Evolutionary conservation across 2,888 invertebrate species (phyloP), one percentile per base, ranked within the genome.

Genomic region (Thumatha senex): DNA sequence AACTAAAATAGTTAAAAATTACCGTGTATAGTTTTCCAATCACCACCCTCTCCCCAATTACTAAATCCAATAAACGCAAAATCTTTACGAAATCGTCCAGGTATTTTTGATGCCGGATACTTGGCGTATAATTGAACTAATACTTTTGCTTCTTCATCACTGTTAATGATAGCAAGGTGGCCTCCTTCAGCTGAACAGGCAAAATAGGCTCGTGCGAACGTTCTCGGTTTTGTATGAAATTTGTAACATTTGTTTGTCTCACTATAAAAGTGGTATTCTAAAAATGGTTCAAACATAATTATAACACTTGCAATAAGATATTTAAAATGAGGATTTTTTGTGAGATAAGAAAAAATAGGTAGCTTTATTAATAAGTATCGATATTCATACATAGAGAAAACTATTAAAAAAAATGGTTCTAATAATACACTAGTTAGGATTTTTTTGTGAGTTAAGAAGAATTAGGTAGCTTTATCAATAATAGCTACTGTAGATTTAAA

Each of bases 191-290:
- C 78, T 7, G 64, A 52, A 41, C 82, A 83, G 1, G 73, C 53
- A 70, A 78, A 76, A 61, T 67, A 71, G 0, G 80, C 83, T 0
- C 74, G 58, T 0, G 72, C 61, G 76, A 79, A 82, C 5, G 66
- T 63, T 1, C 70, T 64, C 0, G 76, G 72, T 1, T 62, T 54
- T 0, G 40, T 56, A 55, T 82, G 82, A 58, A 80, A 77, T 55
- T 83, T 82, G 61, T 83, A 83, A 46, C 82, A 83, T 34, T 64
- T 76, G 1, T 74, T 70, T 0, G 82, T 80, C 1, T 69, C 51
- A 0, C 36, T 3, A 3, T 78, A 70, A 1, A 68, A 34, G 0
- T 12, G 55, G 50, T 83, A 83, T n/a, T 55, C 82, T 82, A 56
- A 7, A 60, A 55, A 33, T 10, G 15, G 24, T 1, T 5, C 18